Evolutionary conservation across 2,113 vertebrate species (phyloP), one percentile per base, ranked within the genome.

Genomic region (Sapayoa aenigma): DNA sequence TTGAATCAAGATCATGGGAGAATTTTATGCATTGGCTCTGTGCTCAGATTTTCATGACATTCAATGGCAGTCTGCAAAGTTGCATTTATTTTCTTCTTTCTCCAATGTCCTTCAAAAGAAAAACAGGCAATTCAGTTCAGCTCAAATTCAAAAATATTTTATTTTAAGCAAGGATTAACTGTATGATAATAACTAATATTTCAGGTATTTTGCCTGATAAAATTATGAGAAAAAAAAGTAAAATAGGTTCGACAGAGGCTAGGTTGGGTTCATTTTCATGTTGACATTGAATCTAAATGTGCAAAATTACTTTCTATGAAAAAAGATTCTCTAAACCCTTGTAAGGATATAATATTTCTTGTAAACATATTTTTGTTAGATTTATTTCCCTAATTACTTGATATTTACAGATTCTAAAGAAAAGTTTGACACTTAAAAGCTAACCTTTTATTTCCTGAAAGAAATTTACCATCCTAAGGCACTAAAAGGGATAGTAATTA

Each of bases 91-190:
- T 79, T 80, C 14, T 55, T 65, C 5, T 72, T 80, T 41, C 50
- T 25, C 30, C 1, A 3, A 21, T 23, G 33, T 27, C 4, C 7
- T 62, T 71, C 65, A 67, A 67, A 15, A 94, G 24, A 67, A 71
- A 67, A 75, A 30, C 0, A 10, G 1, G 0, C 39, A 25, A 55
- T 56, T 66, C 17, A 23, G 12, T 55, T 84, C 15, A 87, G 3
- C 7, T 39, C 5, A 47, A 78, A 71, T 16, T 55, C 9, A 31
- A 22, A 89, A 82, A 42, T 10, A 52, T 19, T 22, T 44, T 2
- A 6, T 73, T 93, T 93, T 75, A 75, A 82, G 4, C 5, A 25
- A 28, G 44, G 6, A 72, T 13, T 2, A 37, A 33, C 7, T 31
- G 14, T 27, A 49, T 19, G 5, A 63, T 21, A 59, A 93, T 66